Percentiles rank a stretch among this genome's conserved stretches.
Conservation (phyloP, 2,113 vertebrate genomes). For the Burhinus oedicnemus region DNA sequence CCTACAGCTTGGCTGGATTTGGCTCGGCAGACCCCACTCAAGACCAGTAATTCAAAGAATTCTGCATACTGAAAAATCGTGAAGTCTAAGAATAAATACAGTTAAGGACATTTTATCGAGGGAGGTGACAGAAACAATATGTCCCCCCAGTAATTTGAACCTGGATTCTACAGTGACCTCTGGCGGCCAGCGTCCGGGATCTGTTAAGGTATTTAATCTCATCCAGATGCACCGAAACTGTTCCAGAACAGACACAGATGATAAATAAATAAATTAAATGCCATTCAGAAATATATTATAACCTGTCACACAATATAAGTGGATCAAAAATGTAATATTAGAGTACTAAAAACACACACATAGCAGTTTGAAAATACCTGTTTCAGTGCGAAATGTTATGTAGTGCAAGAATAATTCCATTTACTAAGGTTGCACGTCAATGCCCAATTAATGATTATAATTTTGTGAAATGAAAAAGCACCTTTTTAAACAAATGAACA, state of each 20-base stretch:
- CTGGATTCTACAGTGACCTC: constrained; percentile 82
- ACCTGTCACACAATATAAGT: constrained; percentile 50
- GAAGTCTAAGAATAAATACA: constrained; percentile 31
- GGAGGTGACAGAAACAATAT: constrained; percentile 58
- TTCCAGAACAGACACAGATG: constrained; percentile 10
- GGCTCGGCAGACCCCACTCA: background rate
- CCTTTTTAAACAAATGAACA: constrained; percentile 73
- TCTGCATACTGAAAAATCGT: background rate
- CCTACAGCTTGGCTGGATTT: background rate
- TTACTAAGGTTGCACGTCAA: constrained; percentile 67
- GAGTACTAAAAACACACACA: constrained; percentile 69
- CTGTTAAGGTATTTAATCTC: constrained; percentile 61
- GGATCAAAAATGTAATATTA: constrained; percentile 60
- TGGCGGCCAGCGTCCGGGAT: constrained; percentile 69
- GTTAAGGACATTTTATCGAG: constrained; percentile 20
- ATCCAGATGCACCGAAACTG: constrained; percentile 33
- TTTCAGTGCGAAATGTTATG: constrained; percentile 63
- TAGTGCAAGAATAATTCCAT: constrained; percentile 70
- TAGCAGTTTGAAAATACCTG: constrained; percentile 71
- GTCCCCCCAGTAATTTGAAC: constrained; percentile 56
- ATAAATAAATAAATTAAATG: constrained; percentile 71
- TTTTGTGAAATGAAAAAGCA: constrained; percentile 74
- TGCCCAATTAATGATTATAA: constrained; percentile 79
- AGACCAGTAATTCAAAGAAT: constrained; percentile 7
- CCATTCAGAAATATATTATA: constrained; percentile 55